These are phyloP conservation scores for Drosophila seguyi DNA, from an alignment of 1,140 invertebrate genomes.

Conservation along the genomic window DNA sequence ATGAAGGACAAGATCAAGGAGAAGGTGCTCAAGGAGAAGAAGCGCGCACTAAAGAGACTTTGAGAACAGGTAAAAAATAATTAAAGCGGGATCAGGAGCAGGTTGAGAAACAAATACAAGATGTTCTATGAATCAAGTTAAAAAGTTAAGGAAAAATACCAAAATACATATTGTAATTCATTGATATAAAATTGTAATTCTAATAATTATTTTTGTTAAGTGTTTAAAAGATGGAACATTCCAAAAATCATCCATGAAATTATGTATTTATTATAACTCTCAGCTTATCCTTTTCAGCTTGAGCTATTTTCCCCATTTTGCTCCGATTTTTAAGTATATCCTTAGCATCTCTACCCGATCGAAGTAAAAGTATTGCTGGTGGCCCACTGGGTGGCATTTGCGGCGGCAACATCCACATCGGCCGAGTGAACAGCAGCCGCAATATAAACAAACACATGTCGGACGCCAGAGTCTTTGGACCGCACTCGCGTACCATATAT, in stretches of 20 bases:
- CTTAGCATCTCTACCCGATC: neutral
- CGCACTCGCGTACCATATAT: conserved; percentile 20
- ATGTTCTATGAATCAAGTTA: too few relatives aligned
- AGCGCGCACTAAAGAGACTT: conserved; percentile 94
- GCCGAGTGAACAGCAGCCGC: conserved; percentile 47
- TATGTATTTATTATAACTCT: neutral
- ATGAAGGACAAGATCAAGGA: conserved; percentile 90
- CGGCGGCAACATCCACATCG: conserved; percentile 7
- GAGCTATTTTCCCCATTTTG: too few relatives aligned
- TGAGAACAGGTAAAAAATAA: conserved; percentile 85
- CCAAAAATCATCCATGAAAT: neutral
- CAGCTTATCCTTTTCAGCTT: neutral
- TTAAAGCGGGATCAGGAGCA: neutral
- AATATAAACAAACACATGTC: conserved; percentile 71
- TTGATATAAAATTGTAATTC: too few relatives aligned
- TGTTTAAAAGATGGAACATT: neutral
- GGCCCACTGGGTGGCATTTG: conserved; percentile 75
- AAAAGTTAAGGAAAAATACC: neutral
- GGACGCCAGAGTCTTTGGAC: conserved; percentile 4
- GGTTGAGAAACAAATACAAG: neutral
- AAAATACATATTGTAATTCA: too few relatives aligned
- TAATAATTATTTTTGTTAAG: neutral
- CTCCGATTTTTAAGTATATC: neutral
- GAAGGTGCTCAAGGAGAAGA: conserved; percentile 93
- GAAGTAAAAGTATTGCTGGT: conserved; percentile 21